These are phyloP conservation scores for Chrysochloris asiatica DNA, from an alignment of 2,113 vertebrate species.

Conservation along the genomic window DNA sequence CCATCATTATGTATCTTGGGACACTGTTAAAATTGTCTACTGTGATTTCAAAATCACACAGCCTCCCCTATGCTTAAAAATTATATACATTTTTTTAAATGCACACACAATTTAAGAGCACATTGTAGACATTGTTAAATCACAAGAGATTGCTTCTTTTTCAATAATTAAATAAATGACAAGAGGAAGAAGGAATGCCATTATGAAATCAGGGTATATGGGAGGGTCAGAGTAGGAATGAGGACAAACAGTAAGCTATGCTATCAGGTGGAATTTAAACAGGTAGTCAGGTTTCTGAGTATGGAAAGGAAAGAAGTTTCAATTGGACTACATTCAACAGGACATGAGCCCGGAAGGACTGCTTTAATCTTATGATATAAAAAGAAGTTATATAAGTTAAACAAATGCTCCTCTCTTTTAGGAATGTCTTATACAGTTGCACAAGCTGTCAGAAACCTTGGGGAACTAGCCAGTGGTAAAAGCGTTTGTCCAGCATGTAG, in stretches of 20 bases:
- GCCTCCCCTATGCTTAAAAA: neutral
- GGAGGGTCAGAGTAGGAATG: neutral
- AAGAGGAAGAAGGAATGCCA: neutral
- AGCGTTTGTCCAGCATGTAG: constrained; percentile 43
- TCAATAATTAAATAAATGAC: neutral
- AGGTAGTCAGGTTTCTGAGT: constrained; percentile 47
- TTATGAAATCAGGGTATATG: neutral
- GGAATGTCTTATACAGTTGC: constrained; percentile 60
- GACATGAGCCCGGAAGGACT: constrained; percentile 76
- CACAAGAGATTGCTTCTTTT: neutral
- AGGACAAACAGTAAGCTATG: neutral
- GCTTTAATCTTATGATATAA: constrained; percentile 62
- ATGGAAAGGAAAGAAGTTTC: constrained; percentile 73
- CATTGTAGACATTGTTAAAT: neutral
- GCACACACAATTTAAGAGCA: neutral
- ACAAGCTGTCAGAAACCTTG: constrained; percentile 45
- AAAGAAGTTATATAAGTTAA: constrained; percentile 66
- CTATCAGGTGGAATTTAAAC: constrained; percentile 25
- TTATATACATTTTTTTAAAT: accelerated
- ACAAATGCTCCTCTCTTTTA: constrained; percentile 53
- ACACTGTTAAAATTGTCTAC: no score
- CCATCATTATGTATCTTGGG: no score
- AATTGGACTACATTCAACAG: constrained; percentile 78
- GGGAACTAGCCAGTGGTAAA: constrained; percentile 24
- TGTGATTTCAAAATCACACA: neutral